These are phyloP conservation scores for Chrysemys picta DNA, from an alignment of 2,113 vertebrate species.

Conservation along the genomic window DNA sequence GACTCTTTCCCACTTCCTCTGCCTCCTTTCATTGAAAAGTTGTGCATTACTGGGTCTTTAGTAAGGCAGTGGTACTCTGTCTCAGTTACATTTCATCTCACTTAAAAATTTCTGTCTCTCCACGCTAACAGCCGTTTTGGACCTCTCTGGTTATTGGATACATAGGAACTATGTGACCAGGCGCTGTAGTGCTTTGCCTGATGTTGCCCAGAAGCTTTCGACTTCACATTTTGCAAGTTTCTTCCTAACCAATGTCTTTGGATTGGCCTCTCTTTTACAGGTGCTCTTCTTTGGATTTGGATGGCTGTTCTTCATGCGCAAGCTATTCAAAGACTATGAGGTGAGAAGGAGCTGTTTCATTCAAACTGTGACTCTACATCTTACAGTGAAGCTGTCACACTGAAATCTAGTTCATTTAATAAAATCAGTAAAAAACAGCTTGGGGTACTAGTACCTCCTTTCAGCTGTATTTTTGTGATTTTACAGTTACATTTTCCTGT, in stretches of 20 bases:
- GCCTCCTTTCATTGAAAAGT: neutral
- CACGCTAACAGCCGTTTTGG: accelerated
- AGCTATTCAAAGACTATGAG: constrained; percentile 98
- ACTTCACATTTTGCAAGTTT: neutral
- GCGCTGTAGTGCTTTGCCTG: neutral
- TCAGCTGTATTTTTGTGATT: neutral
- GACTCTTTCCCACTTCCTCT: neutral
- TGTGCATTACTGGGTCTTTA: neutral
- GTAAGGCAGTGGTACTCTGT: accelerated
- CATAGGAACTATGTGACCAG: neutral
- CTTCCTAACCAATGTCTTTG: neutral
- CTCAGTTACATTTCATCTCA: neutral
- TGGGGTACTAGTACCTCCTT: neutral
- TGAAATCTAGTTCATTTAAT: neutral
- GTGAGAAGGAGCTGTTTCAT: constrained; percentile 72
- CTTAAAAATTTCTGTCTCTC: neutral
- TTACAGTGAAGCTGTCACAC: neutral
- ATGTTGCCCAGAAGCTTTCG: neutral
- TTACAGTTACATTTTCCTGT: neutral
- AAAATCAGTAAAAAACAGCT: neutral
- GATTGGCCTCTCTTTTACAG: constrained; percentile 73
- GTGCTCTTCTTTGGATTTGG: constrained; percentile 98
- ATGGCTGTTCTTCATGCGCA: constrained; percentile 98
- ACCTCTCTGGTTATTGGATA: neutral
- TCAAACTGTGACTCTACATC: neutral